Evolutionary conservation across 1,140 invertebrate species (phyloP).

Genomic region (Sycophaga agraensis): DNA sequence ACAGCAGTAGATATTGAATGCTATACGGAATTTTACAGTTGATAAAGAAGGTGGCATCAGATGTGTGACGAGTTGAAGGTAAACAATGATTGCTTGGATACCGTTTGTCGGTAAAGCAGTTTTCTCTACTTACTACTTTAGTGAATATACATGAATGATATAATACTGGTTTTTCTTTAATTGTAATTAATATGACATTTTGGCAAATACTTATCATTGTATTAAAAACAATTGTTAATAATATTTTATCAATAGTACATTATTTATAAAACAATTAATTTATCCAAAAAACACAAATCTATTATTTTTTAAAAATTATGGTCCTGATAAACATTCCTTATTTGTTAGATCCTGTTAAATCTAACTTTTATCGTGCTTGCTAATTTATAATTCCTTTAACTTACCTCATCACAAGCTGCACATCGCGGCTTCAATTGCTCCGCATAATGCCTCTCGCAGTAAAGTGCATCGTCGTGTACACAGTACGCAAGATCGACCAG

Average conservation of each 20-base stretch:
- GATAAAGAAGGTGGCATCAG: slow-evolving; percentile 31
- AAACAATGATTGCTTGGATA: neutral
- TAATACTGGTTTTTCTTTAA: too few species aligned
- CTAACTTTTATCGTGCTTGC: too few species aligned
- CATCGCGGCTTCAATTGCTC: slow-evolving; percentile 90
- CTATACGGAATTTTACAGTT: slow-evolving; percentile 26
- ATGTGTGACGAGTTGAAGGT: neutral
- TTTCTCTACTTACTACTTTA: too few species aligned
- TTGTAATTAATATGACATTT: too few species aligned
- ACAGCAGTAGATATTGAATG: too few species aligned
- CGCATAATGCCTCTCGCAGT: slow-evolving; percentile 92
- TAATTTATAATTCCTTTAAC: too few species aligned
- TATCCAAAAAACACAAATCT: neutral
- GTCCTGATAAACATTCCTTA: neutral
- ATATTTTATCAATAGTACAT: too few species aligned
- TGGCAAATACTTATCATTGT: too few species aligned
- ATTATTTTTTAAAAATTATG: neutral
- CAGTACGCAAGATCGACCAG: slow-evolving; percentile 93
- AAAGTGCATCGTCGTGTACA: slow-evolving; percentile 80
- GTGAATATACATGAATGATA: too few species aligned
- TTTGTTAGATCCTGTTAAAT: too few species aligned
- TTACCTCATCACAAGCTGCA: slow-evolving; percentile 92
- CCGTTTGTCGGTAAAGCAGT: slow-evolving; percentile 26
- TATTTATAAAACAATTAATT: neutral
- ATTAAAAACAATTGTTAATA: too few species aligned